Conservation (phyloP, 2,888 invertebrate species). For the Agonopterix heracliana region DNA sequence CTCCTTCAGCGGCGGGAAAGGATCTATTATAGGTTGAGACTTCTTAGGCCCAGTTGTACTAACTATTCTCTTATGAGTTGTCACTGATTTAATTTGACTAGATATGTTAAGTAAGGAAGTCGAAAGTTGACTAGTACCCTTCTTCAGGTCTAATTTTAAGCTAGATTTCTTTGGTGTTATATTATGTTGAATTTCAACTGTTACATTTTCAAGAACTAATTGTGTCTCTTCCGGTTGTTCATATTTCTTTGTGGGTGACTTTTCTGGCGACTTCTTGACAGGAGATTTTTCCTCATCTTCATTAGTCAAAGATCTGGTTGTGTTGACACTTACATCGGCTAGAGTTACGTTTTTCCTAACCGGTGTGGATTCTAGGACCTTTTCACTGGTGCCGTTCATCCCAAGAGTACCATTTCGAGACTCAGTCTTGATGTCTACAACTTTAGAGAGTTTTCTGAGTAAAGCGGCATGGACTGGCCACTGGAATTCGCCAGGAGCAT, state of each 20-base stretch:
- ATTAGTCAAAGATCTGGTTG: slow-evolving; percentile 53
- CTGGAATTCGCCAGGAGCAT: slow-evolving; percentile 40
- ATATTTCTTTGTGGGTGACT: slow-evolving; percentile 26
- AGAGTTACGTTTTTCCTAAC: slow-evolving; percentile 43
- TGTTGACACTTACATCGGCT: slow-evolving; percentile 63
- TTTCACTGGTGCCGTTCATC: slow-evolving; percentile 58
- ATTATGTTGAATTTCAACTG: slow-evolving; percentile 69
- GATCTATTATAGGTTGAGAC: slow-evolving; percentile 42
- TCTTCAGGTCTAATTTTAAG: slow-evolving; percentile 62
- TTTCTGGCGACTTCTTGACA: slow-evolving; percentile 19
- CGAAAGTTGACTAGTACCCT: slow-evolving; percentile 62
- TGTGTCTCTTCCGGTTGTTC: slow-evolving; percentile 39
- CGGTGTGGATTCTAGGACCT: slow-evolving; percentile 36
- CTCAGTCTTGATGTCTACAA: slow-evolving; percentile 65
- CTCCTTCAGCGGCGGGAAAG: slow-evolving; percentile 42
- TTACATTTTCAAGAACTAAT: slow-evolving; percentile 61
- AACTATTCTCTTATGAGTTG: slow-evolving; percentile 65
- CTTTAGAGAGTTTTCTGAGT: slow-evolving; percentile 61
- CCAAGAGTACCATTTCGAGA: slow-evolving; percentile 35
- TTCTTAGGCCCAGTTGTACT: slow-evolving; percentile 67
- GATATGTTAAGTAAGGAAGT: slow-evolving; percentile 65
- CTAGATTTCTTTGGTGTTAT: slow-evolving; percentile 69
- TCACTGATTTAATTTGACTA: slow-evolving; percentile 69
- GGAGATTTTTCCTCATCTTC: slow-evolving; percentile 37
- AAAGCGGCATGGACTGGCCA: slow-evolving; percentile 63